phyloP scores from a whole-genome alignment of 1,140 invertebrate genomes.

The Drosophila kikkawai region DNA sequence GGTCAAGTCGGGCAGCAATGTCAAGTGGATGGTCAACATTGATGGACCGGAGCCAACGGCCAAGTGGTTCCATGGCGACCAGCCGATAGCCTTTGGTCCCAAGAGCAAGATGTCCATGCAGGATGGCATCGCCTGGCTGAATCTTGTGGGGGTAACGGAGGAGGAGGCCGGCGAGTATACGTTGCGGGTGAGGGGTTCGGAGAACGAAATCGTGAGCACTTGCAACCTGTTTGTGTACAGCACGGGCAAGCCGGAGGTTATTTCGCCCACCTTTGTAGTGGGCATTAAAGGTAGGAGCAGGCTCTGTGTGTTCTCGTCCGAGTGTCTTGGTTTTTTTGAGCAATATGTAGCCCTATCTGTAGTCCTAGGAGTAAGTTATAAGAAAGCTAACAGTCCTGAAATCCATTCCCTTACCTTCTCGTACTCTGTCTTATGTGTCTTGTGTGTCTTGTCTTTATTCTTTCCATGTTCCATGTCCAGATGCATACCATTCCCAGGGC shows the following conservation, averaged over 20 bases:
- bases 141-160: slow-evolving; percentile 86
- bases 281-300: slow-evolving; percentile 81
- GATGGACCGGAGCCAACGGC: slow-evolving; percentile 90
- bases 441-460: slow-evolving; percentile 46
- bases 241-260: slow-evolving; percentile 64
- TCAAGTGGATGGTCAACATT: slow-evolving; percentile 91
- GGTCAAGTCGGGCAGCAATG: slow-evolving; percentile 87
- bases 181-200: slow-evolving; percentile 88
- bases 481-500: slow-evolving; percentile 77
- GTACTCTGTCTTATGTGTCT: slow-evolving; percentile 62
- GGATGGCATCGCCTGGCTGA: slow-evolving; percentile 88
- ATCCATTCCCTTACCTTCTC: background rate
- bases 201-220: slow-evolving; percentile 80
- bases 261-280: slow-evolving; percentile 77
- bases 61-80: slow-evolving; percentile 89
- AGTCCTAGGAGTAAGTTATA: slow-evolving; percentile 23
- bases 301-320: background rate
- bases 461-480: slow-evolving; percentile 50
- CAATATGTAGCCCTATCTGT: slow-evolving; percentile 18
- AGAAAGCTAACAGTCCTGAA: slow-evolving; percentile 28
- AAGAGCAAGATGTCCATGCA: slow-evolving; percentile 86
- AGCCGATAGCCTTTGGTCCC: slow-evolving; percentile 82
- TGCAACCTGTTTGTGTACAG: slow-evolving; percentile 81
- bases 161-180: slow-evolving; percentile 88
- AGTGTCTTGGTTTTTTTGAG: slow-evolving; percentile 39